Evolutionary conservation across 2,113 vertebrate genomes (phyloP).

Genomic region (Progne subis): DNA sequence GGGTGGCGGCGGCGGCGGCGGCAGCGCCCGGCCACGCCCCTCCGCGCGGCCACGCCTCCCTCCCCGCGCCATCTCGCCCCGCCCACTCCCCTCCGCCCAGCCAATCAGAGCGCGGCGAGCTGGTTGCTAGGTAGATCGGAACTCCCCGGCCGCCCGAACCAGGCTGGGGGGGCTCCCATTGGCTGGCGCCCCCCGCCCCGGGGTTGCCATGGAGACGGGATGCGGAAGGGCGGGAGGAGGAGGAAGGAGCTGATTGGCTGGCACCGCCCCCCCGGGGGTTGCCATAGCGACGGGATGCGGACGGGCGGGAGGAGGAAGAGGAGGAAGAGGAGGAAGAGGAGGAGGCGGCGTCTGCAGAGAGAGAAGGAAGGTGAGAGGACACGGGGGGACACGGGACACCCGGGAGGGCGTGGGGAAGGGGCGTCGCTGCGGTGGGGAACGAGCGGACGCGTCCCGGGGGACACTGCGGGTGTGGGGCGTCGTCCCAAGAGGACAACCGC

Average conservation of each 20-base stretch:
- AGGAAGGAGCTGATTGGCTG: not conserved
- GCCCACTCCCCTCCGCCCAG: not conserved
- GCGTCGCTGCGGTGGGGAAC: not conserved
- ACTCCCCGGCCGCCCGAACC: not conserved
- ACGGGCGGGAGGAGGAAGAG: not conserved
- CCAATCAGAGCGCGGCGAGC: not conserved
- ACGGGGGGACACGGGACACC: not conserved
- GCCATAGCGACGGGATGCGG: not conserved
- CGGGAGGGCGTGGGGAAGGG: not conserved
- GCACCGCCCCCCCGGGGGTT: not conserved
- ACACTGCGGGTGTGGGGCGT: not conserved
- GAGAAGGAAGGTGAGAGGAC: not conserved
- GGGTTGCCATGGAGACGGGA: slow-evolving; percentile 9
- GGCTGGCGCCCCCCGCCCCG: not conserved
- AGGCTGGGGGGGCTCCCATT: not conserved
- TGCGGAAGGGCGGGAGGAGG: not conserved
- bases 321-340: not conserved
- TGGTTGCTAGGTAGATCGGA: slow-evolving; percentile 33
- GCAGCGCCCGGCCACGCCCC: too few relatives aligned
- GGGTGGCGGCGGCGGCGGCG: too few relatives aligned
- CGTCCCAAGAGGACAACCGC: not conserved
- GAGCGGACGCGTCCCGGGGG: not conserved
- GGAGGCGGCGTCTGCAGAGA: not conserved
- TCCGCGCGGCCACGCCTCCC: not conserved
- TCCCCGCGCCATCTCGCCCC: not conserved